These are phyloP conservation scores for Cheilosia scutellata DNA, from an alignment of 2,888 invertebrate species.

Conservation along the genomic window DNA sequence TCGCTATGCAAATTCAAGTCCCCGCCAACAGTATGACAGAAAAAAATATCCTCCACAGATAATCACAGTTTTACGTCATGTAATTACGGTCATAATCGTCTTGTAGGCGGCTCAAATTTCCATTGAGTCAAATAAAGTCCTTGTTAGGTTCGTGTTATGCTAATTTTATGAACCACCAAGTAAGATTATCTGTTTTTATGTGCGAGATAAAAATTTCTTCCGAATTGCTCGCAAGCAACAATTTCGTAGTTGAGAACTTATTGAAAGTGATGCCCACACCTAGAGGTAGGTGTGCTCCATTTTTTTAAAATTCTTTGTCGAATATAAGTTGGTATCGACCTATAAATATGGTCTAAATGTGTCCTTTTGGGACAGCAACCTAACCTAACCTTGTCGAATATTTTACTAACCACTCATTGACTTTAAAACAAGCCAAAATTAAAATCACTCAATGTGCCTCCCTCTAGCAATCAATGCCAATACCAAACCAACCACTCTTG, in stretches of 20 bases:
- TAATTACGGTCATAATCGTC: constrained; percentile 83
- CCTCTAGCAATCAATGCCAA: constrained; percentile 3
- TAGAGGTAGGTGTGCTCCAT: background rate
- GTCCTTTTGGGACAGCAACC: too few species aligned
- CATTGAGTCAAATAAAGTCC: constrained; percentile 18
- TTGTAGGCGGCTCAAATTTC: constrained; percentile 77
- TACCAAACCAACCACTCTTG: constrained; percentile 14
- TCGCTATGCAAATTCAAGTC: constrained; percentile 43
- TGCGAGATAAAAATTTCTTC: constrained; percentile 12
- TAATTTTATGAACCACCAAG: constrained; percentile 48
- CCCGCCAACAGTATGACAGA: constrained; percentile 31
- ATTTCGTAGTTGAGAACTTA: background rate
- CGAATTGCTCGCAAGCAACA: constrained; percentile 23
- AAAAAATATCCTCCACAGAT: constrained; percentile 76
- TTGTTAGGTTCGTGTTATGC: constrained; percentile 59
- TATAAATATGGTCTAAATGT: too few species aligned
- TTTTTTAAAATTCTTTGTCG: background rate
- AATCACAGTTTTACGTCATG: constrained; percentile 82
- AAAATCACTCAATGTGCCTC: background rate
- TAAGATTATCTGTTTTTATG: constrained; percentile 17
- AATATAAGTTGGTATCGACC: too few species aligned
- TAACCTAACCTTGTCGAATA: background rate
- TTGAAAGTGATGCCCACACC: background rate
- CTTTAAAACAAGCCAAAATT: background rate
- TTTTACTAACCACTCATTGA: background rate